Conservation (phyloP, 1,140 invertebrate species). For the Notospermus geniculatus region DNA sequence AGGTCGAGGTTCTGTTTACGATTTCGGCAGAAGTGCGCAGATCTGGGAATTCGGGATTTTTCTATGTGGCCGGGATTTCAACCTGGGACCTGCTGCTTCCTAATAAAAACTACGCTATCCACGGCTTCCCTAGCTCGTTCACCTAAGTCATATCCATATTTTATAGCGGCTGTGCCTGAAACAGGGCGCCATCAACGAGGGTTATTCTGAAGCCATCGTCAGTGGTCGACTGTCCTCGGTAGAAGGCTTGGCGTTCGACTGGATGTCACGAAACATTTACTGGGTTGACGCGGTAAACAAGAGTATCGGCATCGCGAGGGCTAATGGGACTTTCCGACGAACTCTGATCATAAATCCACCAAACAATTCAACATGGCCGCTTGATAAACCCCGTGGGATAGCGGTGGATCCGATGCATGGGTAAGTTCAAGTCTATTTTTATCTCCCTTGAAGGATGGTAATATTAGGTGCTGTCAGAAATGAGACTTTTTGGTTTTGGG, state of each 20-base stretch:
- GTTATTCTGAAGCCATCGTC: constrained; percentile 67
- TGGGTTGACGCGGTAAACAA: constrained; percentile 40
- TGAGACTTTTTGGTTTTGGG: too few relatives aligned
- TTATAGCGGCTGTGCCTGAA: constrained; percentile 12
- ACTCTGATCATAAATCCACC: constrained; percentile 21
- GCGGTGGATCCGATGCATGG: constrained; percentile 41
- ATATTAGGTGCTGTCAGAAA: too few relatives aligned
- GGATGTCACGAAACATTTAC: constrained; percentile 40
- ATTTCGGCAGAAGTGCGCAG: too few relatives aligned
- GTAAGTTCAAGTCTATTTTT: too few relatives aligned
- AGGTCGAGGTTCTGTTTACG: too few relatives aligned
- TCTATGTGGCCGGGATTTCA: too few relatives aligned
- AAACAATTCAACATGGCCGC: not conserved
- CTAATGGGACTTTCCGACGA: constrained; percentile 62
- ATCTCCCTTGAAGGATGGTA: too few relatives aligned
- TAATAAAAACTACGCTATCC: too few relatives aligned
- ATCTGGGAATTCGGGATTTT: too few relatives aligned
- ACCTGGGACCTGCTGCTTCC: too few relatives aligned
- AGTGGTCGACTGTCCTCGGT: constrained; percentile 59
- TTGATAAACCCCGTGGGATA: constrained; percentile 35
- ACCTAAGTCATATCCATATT: too few relatives aligned
- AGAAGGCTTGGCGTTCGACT: constrained; percentile 42
- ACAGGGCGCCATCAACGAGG: constrained; percentile 21
- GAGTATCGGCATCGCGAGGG: constrained; percentile 74
- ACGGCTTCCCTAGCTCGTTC: too few relatives aligned